Conservation (phyloP, 2,797 vertebrate species). For the Lepus oiostolus region DNA sequence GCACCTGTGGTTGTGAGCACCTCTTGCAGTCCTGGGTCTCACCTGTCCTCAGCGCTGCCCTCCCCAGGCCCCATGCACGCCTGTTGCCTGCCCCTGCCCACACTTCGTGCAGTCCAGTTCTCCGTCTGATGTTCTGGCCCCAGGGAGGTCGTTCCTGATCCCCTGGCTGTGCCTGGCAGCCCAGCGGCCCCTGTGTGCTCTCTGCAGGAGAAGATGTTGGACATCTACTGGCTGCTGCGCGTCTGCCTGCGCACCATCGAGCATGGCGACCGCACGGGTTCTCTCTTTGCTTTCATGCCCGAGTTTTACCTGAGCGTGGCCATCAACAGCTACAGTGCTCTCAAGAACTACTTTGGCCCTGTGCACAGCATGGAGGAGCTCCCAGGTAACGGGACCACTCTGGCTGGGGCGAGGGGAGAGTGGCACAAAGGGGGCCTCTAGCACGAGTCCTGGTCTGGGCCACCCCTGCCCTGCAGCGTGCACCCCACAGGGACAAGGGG, state of each 20-base stretch:
- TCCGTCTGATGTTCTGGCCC: background rate
- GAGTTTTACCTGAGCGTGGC: constrained; percentile 99
- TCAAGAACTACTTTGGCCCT: constrained; percentile 99
- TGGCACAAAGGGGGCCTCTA: background rate
- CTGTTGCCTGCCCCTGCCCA: background rate
- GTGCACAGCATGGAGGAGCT: constrained; percentile 97
- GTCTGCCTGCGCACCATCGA: constrained; percentile 96
- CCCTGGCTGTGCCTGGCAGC: background rate
- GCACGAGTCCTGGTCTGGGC: background rate
- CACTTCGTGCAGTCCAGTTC: background rate
- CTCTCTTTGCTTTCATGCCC: constrained; percentile 95
- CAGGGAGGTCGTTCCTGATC: background rate
- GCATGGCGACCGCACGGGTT: constrained; percentile 94
- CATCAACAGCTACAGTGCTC: constrained; percentile 98
- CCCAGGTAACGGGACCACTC: constrained; percentile 90
- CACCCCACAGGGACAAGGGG: accelerated
- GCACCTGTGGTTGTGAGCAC: background rate
- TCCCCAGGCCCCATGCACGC: background rate
- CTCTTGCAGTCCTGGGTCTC: background rate
- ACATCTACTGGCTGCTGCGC: constrained; percentile 96
- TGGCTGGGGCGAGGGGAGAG: background rate
- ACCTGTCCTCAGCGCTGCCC: background rate
- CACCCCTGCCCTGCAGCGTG: accelerated
- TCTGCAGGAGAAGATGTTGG: constrained; percentile 97
- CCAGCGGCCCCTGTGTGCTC: constrained; percentile 37